A percentile compares a stretch with the other conserved stretches of the same genome.
Evolutionary conservation across 2,797 vertebrate genomes (phyloP).

Genomic region (Coracias cyanogaster): DNA sequence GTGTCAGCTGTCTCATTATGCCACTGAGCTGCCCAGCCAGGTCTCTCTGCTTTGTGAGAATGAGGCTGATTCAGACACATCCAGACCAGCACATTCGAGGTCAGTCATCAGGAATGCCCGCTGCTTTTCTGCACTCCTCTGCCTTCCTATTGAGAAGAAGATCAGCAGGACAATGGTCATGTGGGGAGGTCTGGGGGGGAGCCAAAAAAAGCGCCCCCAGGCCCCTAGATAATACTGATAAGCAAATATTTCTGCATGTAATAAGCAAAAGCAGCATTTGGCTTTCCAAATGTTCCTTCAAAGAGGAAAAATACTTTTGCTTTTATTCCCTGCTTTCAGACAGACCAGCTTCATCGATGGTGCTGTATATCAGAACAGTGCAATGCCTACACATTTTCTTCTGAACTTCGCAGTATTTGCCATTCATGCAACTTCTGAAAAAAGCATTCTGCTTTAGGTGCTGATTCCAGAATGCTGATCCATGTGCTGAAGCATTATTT

Average conservation of each 20-base stretch:
- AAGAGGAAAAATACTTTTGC: not conserved
- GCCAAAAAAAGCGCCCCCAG: not conserved
- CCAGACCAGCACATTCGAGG: conserved; percentile 48
- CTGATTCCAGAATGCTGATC: not conserved
- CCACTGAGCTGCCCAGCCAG: conserved; percentile 16
- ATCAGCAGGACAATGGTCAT: conserved; percentile 23
- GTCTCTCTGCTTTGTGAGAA: conserved; percentile 25
- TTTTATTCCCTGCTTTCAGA: not conserved
- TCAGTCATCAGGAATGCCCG: not conserved
- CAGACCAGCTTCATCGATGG: not conserved
- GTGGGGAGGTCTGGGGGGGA: not conserved
- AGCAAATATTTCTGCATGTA: not conserved
- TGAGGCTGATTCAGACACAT: not conserved
- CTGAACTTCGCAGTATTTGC: not conserved
- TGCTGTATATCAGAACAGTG: not conserved
- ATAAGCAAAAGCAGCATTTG: not conserved
- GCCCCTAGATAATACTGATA: not conserved
- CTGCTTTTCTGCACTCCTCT: conserved; percentile 12
- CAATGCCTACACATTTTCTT: not conserved
- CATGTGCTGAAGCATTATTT: not conserved
- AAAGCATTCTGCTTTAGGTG: not conserved
- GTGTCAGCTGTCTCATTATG: conserved; percentile 69
- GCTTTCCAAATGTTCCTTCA: not conserved
- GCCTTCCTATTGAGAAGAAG: conserved; percentile 30
- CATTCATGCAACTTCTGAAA: not conserved